A percentile compares a stretch with the other conserved stretches of the same genome.
Evolutionary conservation across 2,888 invertebrate genomes (phyloP).

Genomic region (Crocallis elinguaria): DNA sequence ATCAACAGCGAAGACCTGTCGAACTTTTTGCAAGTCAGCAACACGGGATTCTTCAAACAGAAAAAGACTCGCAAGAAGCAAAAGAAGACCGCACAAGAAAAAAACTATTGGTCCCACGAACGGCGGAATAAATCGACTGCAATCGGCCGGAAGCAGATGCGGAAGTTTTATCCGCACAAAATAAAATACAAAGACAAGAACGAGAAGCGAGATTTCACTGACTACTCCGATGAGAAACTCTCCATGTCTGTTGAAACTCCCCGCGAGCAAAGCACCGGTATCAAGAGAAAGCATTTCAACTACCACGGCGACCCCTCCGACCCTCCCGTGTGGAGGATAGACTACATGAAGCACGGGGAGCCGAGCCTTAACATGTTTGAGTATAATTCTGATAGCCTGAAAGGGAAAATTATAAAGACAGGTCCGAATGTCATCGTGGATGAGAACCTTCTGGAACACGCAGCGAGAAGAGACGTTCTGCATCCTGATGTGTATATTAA

Average conservation of each 20-base stretch:
- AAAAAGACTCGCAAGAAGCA: slow-evolving; percentile 26
- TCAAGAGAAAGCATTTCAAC: slow-evolving; percentile 49
- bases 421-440: slow-evolving; percentile 56
- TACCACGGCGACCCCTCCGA: slow-evolving; percentile 55
- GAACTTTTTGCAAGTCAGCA: slow-evolving; percentile 56
- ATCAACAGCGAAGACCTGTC: slow-evolving; percentile 69
- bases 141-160: slow-evolving; percentile 63
- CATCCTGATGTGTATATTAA: slow-evolving; percentile 74
- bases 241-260: slow-evolving; percentile 70
- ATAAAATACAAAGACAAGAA: slow-evolving; percentile 67
- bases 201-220: slow-evolving; percentile 46
- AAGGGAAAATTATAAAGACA: slow-evolving; percentile 60
- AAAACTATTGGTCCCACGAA: slow-evolving; percentile 44
- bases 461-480: slow-evolving; percentile 58
- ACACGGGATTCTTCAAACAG: slow-evolving; percentile 43
- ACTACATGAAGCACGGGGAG: slow-evolving; percentile 74
- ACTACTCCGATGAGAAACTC: slow-evolving; percentile 63
- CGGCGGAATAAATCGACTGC: slow-evolving; percentile 50
- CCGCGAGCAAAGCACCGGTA: slow-evolving; percentile 43
- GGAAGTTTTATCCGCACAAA: slow-evolving; percentile 76
- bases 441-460: slow-evolving; percentile 50
- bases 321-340: slow-evolving; percentile 70
- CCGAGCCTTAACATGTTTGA: slow-evolving; percentile 60
- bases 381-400: slow-evolving; percentile 49
- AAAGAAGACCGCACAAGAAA: slow-evolving; percentile 18